Percentiles rank a stretch among this genome's conserved stretches.
Evolutionary conservation across 2,888 invertebrate species (phyloP).

Genomic region (Morpho helenor): DNA sequence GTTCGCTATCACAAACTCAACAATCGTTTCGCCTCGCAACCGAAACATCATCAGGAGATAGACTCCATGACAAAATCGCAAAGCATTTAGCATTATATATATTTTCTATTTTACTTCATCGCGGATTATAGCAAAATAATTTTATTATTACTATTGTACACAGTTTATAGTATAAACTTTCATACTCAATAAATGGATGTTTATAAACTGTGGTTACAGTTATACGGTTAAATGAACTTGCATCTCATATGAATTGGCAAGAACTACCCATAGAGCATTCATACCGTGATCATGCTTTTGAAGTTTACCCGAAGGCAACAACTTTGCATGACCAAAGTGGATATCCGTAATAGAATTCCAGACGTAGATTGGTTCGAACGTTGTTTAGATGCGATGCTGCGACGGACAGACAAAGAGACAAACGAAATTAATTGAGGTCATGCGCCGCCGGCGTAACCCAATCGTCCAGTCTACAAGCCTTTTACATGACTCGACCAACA

Average conservation of each 20-base stretch:
- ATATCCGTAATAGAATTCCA: slow-evolving; percentile 65
- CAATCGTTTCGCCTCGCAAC: too few species aligned
- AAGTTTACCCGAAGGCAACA: slow-evolving; percentile 31
- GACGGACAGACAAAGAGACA: slow-evolving; percentile 63
- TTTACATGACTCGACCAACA: slow-evolving; percentile 43
- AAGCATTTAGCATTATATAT: too few species aligned
- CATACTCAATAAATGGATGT: too few species aligned
- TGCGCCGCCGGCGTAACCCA: slow-evolving; percentile 65
- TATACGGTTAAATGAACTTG: background rate
- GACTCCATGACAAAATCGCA: too few species aligned
- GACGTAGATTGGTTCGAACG: slow-evolving; percentile 58
- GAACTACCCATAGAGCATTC: slow-evolving; percentile 14
- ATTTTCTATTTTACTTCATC: too few species aligned
- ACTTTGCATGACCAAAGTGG: slow-evolving; percentile 37
- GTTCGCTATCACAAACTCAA: too few species aligned
- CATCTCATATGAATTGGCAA: slow-evolving; percentile 1
- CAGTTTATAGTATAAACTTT: too few species aligned
- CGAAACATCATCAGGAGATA: too few species aligned
- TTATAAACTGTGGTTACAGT: background rate
- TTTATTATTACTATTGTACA: too few species aligned
- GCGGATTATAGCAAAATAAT: too few species aligned
- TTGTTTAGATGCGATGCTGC: slow-evolving; percentile 45
- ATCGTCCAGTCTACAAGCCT: slow-evolving; percentile 50
- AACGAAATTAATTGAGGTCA: slow-evolving; percentile 74
- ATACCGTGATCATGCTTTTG: slow-evolving; percentile 20